Evolutionary conservation across 2,888 invertebrate species (phyloP), one percentile per base, ranked within the genome.

Genomic region (Drosophila ustulata): DNA sequence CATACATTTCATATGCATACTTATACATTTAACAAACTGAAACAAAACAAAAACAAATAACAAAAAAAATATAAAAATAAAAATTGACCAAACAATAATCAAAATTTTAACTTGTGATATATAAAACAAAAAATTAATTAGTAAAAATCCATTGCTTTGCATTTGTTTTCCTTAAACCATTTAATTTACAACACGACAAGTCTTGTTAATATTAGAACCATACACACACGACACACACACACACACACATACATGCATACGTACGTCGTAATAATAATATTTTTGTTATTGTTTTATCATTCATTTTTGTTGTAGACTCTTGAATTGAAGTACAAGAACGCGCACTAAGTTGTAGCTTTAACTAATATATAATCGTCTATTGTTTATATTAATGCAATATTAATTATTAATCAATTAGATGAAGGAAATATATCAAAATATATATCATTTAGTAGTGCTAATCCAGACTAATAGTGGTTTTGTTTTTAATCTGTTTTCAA

Each of bases 21-120:
- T 43, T 61, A 69, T 65, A 61, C 45, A 69, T 62, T 57, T 51
- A 64, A 61, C 51, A 30, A 70, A 64, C 37, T 71, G 63, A 85
- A 18, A 18, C 18, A 18, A 18, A 32, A 26, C 50, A 68, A 70
- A 62, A 43, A 26, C 71, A 63, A 81, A 28, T 70, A 63, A 81
- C 28, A 26, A 55, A 68, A 71, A 71, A 65, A 41, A 23, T 63
- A 51, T 23, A 63, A 65, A 66, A 67, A 39, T 13, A 72, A 74
- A 79, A 80, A 87, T 80, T 83, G 89, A 91, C 89, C 90, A 90
- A 91, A 87, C 91, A 88, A 89, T 89, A 91, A 90, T 90, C 91
- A 90, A 90, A 90, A 91, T 88, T 90, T 89, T 89, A 88, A 90
- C 89, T 89, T 90, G 90, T 90, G 90, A 90, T 90, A 83, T 89